Base-by-base conservation (phyloP, 2,888 invertebrate species). In the Patella depressa region DNA sequence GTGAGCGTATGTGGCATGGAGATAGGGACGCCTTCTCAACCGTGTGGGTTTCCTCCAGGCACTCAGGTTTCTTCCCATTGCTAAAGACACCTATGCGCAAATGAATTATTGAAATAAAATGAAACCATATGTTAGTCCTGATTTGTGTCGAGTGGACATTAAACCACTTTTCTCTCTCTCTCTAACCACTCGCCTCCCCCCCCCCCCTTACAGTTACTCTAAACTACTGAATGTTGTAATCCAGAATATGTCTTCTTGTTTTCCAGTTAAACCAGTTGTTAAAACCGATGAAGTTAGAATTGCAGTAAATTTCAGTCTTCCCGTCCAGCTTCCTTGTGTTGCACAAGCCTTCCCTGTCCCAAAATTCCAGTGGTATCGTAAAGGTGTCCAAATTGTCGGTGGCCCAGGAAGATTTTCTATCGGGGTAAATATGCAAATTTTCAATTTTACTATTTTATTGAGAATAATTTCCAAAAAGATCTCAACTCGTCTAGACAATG, bases 271-370 rank as follows among this genome's bases (percentile, higher is more conserved):
- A 24, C 88, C 87, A 3, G 77, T 80, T 11, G 75, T 81, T 15
- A 79, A 72, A 24, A 54, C 71, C 1, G 72, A 76, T 0, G 76
- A 81, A 34, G 77, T 79, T 4, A 80, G 84, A 24, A 82, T 87
- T 4, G 87, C 87, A 3, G 83, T 85, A 14, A 80, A 81, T 15
- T 76, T 83, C 0, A 79, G 79, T 15, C 80, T 83, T n/a, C 77
- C 79, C 3, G 82, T 84, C 0, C 77, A 54, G 2, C 74, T 88
- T 29, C 77, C 78, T 3, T 88, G 88, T 79, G 73, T 72, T 2
- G 82, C 83, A 3, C 83, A 85, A 71, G 85, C 84, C 9, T 83
- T 84, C 75, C 87, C 87, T 9, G 59, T 77, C 7, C 87, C 88
- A 2, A 57, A 55, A 14, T 85, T 87, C 77, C 75, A 78, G 69